A percentile compares a stretch with the other conserved stretches of the same genome.
These are phyloP conservation scores for Nipponia nippon DNA, from an alignment of 2,113 vertebrate genomes.

Conservation along the genomic window DNA sequence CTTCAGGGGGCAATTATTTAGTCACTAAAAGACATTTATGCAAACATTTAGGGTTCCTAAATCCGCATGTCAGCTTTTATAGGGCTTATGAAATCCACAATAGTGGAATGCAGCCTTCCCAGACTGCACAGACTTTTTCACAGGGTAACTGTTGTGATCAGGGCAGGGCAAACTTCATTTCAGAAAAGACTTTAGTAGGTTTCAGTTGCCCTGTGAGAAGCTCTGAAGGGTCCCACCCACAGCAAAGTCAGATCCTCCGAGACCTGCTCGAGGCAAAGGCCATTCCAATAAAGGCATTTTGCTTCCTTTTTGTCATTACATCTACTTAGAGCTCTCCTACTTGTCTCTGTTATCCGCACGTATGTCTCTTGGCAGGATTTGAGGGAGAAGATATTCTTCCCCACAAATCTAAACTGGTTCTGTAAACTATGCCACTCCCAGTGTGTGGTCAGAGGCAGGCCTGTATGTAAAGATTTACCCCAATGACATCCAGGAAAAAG, in stretches of 20 bases:
- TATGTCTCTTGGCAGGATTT: background rate
- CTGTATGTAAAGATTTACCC: background rate
- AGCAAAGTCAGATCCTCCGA: background rate
- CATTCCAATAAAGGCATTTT: background rate
- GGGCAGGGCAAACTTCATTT: background rate
- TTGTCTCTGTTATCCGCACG: background rate
- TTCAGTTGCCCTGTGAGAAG: background rate
- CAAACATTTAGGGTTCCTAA: slow-evolving; percentile 17
- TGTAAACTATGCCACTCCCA: background rate
- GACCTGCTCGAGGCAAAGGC: background rate
- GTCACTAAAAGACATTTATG: background rate
- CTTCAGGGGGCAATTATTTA: slow-evolving; percentile 33
- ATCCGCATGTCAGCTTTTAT: background rate
- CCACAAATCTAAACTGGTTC: slow-evolving; percentile 4
- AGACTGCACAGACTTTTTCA: background rate
- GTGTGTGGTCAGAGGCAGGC: background rate
- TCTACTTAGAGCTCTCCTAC: background rate
- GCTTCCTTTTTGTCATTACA: background rate
- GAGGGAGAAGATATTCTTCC: background rate
- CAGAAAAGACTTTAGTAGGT: background rate
- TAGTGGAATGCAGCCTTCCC: background rate
- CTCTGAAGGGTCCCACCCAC: background rate
- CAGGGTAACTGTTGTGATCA: background rate
- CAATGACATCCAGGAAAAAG: background rate
- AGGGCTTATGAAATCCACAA: background rate